Base-by-base conservation (phyloP, 2,888 invertebrate species). In the Tetramorium bicarinatum region DNA sequence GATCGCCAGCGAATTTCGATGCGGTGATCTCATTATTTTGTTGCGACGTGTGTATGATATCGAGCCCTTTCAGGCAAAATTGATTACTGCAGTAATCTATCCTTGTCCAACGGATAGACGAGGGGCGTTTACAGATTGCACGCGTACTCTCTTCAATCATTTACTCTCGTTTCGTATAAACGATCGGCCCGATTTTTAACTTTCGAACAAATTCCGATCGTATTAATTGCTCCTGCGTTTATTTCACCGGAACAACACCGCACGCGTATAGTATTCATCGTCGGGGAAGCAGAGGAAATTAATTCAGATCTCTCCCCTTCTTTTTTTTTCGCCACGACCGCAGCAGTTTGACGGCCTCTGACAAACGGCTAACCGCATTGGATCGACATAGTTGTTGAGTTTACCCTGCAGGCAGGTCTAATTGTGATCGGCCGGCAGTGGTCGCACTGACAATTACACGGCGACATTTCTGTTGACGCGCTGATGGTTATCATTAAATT, bases 401-500 rank as follows among this genome's bases (percentile, higher is more conserved):
- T 80, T 80, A 61, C 79, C 59, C 21, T 71, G 59, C 69, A 61
- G 71, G 18, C 47, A 34, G 71, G 18, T 80, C 79, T 71, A 80
- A 80, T 80, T 80, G 79, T 38, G 69, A 80, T 69, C 59, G 71
- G 59, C 25, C 69, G 59, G 47, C 69, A 69, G 69, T 59, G 79
- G 79, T 38, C 69, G 59, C 52, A 38, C 71, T 71, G 79, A 80
- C 59, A 80, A 80, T 80, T 80, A 61, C 79, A 80, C 59, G 47
- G 59, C 38, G 69, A 71, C 47, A 49, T 80, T 79, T 71, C 79
- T 80, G 79, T 80, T 71, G 71, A 71, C 49, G 59, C 71, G 18
- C 59, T 71, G 49, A 71, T 18, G 79, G 38, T 80, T 80, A 80
- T 80, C 69, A 80, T 80, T 80, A 80, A 80, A 80, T 80, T 77